Evolutionary conservation across 2,797 vertebrate genomes (phyloP).

Genomic region (Syngnathus rostellatus): DNA sequence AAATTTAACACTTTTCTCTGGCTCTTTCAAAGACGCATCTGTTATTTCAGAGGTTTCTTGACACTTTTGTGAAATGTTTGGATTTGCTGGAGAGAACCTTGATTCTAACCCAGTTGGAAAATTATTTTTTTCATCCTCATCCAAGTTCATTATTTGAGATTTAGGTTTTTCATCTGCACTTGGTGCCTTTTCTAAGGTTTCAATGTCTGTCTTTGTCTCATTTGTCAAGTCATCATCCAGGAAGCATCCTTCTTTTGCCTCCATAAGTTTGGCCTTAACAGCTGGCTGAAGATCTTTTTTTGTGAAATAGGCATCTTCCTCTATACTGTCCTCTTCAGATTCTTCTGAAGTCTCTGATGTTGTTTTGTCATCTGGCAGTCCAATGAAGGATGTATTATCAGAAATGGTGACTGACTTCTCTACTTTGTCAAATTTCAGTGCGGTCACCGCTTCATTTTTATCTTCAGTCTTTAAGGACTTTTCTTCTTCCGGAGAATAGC

Average conservation of each 20-base stretch:
- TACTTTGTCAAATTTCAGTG: slow-evolving; percentile 34
- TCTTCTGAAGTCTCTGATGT: slow-evolving; percentile 58
- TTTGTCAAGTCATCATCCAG: slow-evolving; percentile 78
- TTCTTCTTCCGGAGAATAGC: slow-evolving; percentile 90
- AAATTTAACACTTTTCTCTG: slow-evolving; percentile 65
- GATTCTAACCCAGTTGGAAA: slow-evolving; percentile 36
- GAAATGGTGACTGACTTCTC: slow-evolving; percentile 50
- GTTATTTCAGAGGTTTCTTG: slow-evolving; percentile 28
- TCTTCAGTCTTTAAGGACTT: slow-evolving; percentile 67
- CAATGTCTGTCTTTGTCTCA: slow-evolving; percentile 49
- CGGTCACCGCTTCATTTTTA: slow-evolving; percentile 42
- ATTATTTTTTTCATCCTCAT: slow-evolving; percentile 54
- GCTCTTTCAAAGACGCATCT: slow-evolving; percentile 43
- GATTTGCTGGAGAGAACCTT: slow-evolving; percentile 30
- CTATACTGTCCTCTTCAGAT: slow-evolving; percentile 61
- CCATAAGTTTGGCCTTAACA: slow-evolving; percentile 72
- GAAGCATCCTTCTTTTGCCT: slow-evolving; percentile 88
- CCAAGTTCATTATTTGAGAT: slow-evolving; percentile 55
- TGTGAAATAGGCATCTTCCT: slow-evolving; percentile 51
- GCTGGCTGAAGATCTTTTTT: slow-evolving; percentile 61
- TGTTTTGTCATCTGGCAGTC: slow-evolving; percentile 45
- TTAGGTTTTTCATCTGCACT: slow-evolving; percentile 42
- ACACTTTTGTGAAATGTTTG: slow-evolving; percentile 38
- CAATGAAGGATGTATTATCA: slow-evolving; percentile 47
- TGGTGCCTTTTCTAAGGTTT: slow-evolving; percentile 37